Percentiles rank a stretch among this genome's conserved stretches.
Evolutionary conservation across 1,140 invertebrate genomes (phyloP).

Genomic region (Psix sp.): DNA sequence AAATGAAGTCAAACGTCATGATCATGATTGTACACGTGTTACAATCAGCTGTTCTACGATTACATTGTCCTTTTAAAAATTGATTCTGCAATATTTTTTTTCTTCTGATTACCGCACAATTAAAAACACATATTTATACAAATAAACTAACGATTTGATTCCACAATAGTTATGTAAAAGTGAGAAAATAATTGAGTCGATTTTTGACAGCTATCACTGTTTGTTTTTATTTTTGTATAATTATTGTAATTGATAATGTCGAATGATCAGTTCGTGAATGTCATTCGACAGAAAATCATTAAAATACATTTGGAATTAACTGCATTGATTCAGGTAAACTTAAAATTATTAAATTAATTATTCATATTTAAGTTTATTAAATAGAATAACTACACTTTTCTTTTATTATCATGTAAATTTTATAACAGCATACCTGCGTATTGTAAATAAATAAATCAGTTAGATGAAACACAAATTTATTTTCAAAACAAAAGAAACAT

Average conservation of each 20-base stretch:
- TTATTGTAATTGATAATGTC: constrained; percentile 57
- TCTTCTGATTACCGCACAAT: too few species aligned
- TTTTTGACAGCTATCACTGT: too few species aligned
- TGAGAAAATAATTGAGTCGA: constrained; percentile 1
- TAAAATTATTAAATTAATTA: constrained; percentile 3
- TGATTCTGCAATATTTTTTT: too few species aligned
- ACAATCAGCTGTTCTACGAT: constrained; percentile 1
- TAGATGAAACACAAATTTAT: neutral
- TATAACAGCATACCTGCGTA: too few species aligned
- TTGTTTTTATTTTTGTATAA: too few species aligned
- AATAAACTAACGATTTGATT: too few species aligned
- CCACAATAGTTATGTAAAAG: too few species aligned
- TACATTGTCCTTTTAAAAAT: neutral
- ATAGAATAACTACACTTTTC: too few species aligned
- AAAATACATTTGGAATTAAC: constrained; percentile 85
- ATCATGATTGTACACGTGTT: neutral
- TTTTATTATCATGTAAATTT: too few species aligned
- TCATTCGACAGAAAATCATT: constrained; percentile 80
- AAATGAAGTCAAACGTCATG: neutral
- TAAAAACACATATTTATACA: too few species aligned
- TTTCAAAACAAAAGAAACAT: neutral
- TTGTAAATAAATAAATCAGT: too few species aligned
- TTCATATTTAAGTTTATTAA: too few species aligned
- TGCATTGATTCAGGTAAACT: constrained; percentile 85
- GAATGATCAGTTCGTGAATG: constrained; percentile 55